phyloP scores from a whole-genome alignment of 2,113 vertebrate species.

The Thalassarche chlororhynchos region DNA sequence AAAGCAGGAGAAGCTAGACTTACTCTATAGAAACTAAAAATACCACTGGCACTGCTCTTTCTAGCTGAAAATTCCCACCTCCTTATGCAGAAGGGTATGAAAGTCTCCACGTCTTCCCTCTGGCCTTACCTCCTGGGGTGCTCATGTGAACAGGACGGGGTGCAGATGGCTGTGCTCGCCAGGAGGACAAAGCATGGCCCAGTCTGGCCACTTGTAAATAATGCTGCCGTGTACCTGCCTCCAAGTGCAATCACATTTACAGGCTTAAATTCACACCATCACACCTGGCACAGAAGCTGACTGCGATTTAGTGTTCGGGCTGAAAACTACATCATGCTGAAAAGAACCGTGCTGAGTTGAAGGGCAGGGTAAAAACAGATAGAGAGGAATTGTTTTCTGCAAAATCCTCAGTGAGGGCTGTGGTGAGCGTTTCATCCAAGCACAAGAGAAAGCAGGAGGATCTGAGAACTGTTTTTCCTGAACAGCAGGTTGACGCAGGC shows the following conservation, averaged over 20 bases:
- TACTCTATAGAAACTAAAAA: neutral
- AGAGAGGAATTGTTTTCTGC: neutral
- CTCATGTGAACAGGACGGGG: neutral
- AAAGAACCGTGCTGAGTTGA: neutral
- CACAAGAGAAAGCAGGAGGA: neutral
- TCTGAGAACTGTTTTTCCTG: neutral
- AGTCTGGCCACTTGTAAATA: neutral
- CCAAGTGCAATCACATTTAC: neutral
- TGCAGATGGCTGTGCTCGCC: neutral
- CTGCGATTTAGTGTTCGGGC: accelerated
- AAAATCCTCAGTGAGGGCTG: accelerated
- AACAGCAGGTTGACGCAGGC: neutral
- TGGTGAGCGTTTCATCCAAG: neutral
- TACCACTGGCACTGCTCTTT: neutral
- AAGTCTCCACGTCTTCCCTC: neutral
- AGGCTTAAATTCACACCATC: neutral
- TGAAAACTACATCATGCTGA: neutral
- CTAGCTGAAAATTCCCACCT: neutral
- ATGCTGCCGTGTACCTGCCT: accelerated
- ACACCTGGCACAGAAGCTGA: neutral
- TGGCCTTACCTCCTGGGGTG: accelerated
- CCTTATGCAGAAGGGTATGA: neutral
- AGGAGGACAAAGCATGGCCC: neutral
- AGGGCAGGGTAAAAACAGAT: neutral
- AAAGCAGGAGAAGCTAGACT: neutral